These are phyloP conservation scores for Dysmachus trigonus DNA, from an alignment of 2,888 invertebrate species.

Conservation along the genomic window DNA sequence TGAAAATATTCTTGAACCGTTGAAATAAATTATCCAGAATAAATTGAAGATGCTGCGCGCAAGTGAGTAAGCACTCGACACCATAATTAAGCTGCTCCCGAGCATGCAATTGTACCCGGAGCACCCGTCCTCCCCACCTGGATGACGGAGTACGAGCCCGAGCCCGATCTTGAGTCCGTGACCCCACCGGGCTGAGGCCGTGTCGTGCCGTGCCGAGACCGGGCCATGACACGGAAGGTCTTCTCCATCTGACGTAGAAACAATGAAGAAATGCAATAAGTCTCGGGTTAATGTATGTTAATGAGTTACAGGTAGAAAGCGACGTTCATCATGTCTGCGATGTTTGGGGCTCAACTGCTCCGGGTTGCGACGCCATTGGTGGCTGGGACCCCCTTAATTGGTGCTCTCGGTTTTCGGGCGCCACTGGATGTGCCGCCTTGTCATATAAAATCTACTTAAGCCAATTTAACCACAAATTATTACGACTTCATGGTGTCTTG, in stretches of 20 bases:
- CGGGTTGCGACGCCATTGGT: constrained; percentile 1
- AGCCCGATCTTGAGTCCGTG: no score
- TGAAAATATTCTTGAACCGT: constrained; percentile 15
- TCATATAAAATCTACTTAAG: constrained; percentile 39
- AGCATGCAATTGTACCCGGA: constrained; percentile 32
- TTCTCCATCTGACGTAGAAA: background rate
- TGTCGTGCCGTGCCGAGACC: background rate
- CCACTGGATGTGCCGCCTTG: constrained; percentile 16
- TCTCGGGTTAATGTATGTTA: constrained; percentile 44
- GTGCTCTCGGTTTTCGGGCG: constrained; percentile 30
- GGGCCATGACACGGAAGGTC: background rate
- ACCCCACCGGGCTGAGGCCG: background rate
- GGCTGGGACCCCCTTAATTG: constrained; percentile 23
- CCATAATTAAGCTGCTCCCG: constrained; percentile 36
- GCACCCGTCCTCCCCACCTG: background rate
- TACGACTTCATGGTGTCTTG: constrained; percentile 36
- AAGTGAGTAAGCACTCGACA: constrained; percentile 40
- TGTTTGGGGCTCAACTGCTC: background rate
- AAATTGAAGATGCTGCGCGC: constrained; percentile 35
- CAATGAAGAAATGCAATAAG: constrained; percentile 46
- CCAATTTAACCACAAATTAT: constrained; percentile 47
- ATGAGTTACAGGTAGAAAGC: constrained; percentile 40
- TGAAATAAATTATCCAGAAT: constrained; percentile 38
- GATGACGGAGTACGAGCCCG: background rate
- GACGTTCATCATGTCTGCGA: constrained; percentile 25